phyloP scores from a whole-genome alignment of 2,113 vertebrate species.

The Hippoglossus stenolepis region DNA sequence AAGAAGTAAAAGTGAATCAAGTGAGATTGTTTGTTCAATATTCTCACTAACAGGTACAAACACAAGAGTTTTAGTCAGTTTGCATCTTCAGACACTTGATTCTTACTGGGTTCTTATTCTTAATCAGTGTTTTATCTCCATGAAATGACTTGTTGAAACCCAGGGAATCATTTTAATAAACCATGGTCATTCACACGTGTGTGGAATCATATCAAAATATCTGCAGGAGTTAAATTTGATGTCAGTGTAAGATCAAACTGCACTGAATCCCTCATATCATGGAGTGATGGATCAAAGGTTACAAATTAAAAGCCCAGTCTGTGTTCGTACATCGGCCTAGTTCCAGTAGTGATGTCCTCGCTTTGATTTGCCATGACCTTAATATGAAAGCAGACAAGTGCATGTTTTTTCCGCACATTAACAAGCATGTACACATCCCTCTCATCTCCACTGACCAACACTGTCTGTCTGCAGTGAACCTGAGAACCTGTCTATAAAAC shows the following conservation, averaged over 20 bases:
- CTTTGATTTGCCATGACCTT: conserved; percentile 34
- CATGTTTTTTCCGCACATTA: not conserved
- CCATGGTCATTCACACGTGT: not conserved
- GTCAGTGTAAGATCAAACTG: not conserved
- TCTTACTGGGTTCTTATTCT: not conserved
- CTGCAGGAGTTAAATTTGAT: not conserved
- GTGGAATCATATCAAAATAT: not conserved
- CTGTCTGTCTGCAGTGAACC: too few relatives aligned
- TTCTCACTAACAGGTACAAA: not conserved
- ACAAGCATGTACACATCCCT: not conserved
- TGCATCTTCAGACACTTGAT: too few relatives aligned
- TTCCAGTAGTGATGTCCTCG: conserved; percentile 11
- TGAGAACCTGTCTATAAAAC: not conserved
- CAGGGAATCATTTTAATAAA: not conserved
- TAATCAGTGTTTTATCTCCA: not conserved
- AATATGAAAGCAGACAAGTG: conserved; percentile 31
- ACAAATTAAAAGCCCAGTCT: conserved; percentile 1
- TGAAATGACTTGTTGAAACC: not conserved
- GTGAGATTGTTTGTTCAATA: too few relatives aligned
- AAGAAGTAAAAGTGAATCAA: too few relatives aligned
- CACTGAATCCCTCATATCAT: not conserved
- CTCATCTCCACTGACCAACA: not conserved
- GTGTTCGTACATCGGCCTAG: not conserved
- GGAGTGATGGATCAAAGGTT: conserved; percentile 13
- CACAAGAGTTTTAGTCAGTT: not conserved